Conservation (phyloP, 64 coral and sea anemone species). For the Catalaphyllia jardinei region DNA sequence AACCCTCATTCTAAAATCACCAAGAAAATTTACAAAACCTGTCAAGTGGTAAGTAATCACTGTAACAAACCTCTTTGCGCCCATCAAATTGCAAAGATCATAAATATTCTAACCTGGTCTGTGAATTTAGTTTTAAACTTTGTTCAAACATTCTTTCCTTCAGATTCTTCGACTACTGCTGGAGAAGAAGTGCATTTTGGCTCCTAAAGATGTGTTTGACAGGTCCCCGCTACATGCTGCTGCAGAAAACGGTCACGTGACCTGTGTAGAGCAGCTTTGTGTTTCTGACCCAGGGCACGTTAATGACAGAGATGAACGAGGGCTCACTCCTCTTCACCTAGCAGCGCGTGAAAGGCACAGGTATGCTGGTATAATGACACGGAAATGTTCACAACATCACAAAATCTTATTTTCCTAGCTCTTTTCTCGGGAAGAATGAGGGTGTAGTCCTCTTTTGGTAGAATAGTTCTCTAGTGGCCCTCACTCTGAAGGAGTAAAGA, state of each 20-base stretch:
- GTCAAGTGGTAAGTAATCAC: too few relatives aligned
- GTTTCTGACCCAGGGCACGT: slow-evolving; percentile 47
- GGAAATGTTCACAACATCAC: too few relatives aligned
- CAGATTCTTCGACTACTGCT: slow-evolving; percentile 49
- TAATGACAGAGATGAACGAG: slow-evolving; percentile 69
- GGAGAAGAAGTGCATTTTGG: slow-evolving; percentile 43
- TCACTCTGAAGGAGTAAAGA: too few relatives aligned
- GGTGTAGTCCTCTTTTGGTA: too few relatives aligned
- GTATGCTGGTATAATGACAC: not conserved
- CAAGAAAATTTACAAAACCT: too few relatives aligned
- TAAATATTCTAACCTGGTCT: not conserved
- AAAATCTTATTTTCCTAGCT: too few relatives aligned
- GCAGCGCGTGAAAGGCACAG: slow-evolving; percentile 51
- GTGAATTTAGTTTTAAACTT: not conserved
- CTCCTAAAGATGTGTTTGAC: slow-evolving; percentile 62
- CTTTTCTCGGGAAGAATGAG: too few relatives aligned
- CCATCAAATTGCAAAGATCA: not conserved
- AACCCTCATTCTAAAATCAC: too few relatives aligned
- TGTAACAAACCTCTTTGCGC: too few relatives aligned
- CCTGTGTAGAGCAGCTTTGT: slow-evolving; percentile 45
- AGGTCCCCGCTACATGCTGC: slow-evolving; percentile 72
- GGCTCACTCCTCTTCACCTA: slow-evolving; percentile 70
- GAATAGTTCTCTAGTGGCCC: not conserved
- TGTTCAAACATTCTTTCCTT: not conserved
- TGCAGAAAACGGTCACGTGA: slow-evolving; percentile 55